Conservation (phyloP, 2,113 vertebrate genomes). For the Ceratotherium simum region DNA sequence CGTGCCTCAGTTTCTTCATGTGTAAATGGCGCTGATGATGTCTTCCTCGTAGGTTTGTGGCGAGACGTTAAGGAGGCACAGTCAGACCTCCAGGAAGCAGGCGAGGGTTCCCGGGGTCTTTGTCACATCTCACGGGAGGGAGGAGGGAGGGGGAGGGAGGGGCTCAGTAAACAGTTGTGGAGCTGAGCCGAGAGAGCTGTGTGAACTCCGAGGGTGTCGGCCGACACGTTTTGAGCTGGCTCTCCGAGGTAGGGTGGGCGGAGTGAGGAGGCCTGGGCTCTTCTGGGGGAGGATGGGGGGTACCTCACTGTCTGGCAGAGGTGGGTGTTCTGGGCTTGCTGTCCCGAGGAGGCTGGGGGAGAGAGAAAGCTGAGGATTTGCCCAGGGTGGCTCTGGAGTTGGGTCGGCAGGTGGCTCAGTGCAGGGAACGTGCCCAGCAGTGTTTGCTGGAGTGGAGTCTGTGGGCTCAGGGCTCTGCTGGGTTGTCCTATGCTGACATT, state of each 20-base stretch:
- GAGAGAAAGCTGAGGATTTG: fast-evolving
- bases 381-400: background rate
- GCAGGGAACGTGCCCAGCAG: fast-evolving
- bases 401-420: background rate
- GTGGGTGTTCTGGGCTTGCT: background rate
- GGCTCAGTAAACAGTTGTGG: fast-evolving
- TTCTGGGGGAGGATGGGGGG: background rate
- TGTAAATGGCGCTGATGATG: background rate
- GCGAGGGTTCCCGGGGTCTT: background rate
- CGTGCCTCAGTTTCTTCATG: background rate
- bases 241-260: background rate
- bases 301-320: fast-evolving
- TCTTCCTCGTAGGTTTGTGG: background rate
- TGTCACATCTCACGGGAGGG: no score
- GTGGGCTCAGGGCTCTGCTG: background rate
- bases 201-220: background rate
- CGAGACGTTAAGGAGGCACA: background rate
- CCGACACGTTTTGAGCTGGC: fast-evolving
- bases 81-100: background rate
- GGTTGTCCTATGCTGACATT: fast-evolving
- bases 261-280: background rate
- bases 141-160: background rate
- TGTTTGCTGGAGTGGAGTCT: fast-evolving
- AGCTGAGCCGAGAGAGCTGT: fast-evolving
- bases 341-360: background rate